These are phyloP conservation scores for Thalassophryne amazonica DNA, from an alignment of 2,797 vertebrate genomes.

Conservation along the genomic window DNA sequence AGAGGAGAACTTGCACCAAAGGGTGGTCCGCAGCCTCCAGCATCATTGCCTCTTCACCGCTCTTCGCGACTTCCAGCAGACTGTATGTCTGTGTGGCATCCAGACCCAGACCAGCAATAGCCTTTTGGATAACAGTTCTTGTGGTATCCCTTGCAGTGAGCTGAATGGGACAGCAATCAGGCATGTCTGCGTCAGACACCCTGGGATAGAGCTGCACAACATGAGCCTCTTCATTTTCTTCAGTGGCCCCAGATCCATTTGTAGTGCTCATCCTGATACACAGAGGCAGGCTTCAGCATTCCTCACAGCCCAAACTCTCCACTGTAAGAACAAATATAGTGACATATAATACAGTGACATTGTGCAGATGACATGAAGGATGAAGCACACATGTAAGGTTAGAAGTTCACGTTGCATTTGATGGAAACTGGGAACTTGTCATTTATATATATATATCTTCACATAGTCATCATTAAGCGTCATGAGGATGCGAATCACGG, in stretches of 20 bases:
- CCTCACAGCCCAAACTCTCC: conserved; percentile 54
- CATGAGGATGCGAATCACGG: too few species aligned
- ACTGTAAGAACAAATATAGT: conserved; percentile 44
- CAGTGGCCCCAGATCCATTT: conserved; percentile 64
- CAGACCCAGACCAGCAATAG: conserved; percentile 74
- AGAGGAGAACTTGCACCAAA: conserved; percentile 83
- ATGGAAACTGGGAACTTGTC: too few species aligned
- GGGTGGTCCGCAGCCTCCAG: conserved; percentile 80
- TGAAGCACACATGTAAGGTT: too few species aligned
- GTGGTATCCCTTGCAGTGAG: conserved; percentile 78
- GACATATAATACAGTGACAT: background rate
- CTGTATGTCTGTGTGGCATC: conserved; percentile 75
- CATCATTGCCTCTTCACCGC: conserved; percentile 76
- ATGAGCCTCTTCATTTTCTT: conserved; percentile 64
- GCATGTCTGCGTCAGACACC: conserved; percentile 58
- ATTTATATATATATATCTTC: too few species aligned
- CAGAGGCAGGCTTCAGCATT: conserved; percentile 75
- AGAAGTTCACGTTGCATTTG: too few species aligned
- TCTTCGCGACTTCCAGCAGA: conserved; percentile 87
- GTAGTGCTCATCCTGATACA: conserved; percentile 86
- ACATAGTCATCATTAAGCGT: too few species aligned
- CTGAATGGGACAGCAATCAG: conserved; percentile 78
- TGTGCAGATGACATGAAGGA: too few species aligned
- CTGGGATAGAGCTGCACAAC: conserved; percentile 87
- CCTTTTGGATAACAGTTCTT: conserved; percentile 76